Percentiles rank a stretch among this genome's conserved stretches.
Evolutionary conservation across 1,140 invertebrate species (phyloP).

Genomic region (Drosophila burlai): DNA sequence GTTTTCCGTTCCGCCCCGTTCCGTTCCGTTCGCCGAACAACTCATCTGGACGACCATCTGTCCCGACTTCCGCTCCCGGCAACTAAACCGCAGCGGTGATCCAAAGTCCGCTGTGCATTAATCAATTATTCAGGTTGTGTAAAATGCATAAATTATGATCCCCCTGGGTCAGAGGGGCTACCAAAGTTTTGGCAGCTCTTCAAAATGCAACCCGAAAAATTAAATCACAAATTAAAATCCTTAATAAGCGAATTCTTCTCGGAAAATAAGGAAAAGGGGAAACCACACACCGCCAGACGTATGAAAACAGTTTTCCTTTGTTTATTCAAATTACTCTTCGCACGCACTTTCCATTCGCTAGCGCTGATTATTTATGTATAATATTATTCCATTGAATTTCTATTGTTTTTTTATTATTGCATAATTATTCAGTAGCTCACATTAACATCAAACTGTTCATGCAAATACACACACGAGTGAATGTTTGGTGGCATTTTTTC

Average conservation of each 20-base stretch:
- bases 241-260: slow-evolving; percentile 2
- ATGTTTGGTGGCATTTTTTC: slow-evolving; percentile 13
- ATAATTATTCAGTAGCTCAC: slow-evolving; percentile 52
- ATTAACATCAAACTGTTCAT: slow-evolving; percentile 44
- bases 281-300: neutral
- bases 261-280: neutral
- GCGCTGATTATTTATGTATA: slow-evolving; percentile 15
- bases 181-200: slow-evolving; percentile 4
- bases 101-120: slow-evolving; percentile 63
- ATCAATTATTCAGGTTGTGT: slow-evolving; percentile 64
- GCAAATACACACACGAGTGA: slow-evolving; percentile 28
- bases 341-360: slow-evolving; percentile 5
- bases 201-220: neutral
- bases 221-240: slow-evolving; percentile 2
- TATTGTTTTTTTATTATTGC: slow-evolving; percentile 37
- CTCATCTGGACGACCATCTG: slow-evolving; percentile 39
- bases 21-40: slow-evolving; percentile 19
- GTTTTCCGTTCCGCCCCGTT: slow-evolving; percentile 56
- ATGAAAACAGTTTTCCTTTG: slow-evolving; percentile 38
- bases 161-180: slow-evolving; percentile 1
- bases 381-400: slow-evolving; percentile 20
- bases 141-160: slow-evolving; percentile 63
- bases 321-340: slow-evolving; percentile 39
- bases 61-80: slow-evolving; percentile 55
- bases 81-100: slow-evolving; percentile 46